phyloP scores from a whole-genome alignment of 2,113 vertebrate species.

The Columba janthina region DNA sequence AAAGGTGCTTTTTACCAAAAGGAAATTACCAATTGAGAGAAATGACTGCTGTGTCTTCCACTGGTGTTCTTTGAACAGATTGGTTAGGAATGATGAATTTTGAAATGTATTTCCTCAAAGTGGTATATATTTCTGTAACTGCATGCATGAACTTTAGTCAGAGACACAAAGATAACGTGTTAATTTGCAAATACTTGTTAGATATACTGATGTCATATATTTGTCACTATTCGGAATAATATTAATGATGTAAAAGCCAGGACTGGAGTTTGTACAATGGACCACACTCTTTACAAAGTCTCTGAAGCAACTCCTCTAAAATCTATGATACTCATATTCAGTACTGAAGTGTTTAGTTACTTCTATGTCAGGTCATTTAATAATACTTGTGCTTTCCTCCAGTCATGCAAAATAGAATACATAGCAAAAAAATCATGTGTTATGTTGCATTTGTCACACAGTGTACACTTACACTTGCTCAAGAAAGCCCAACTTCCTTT shows the following conservation, averaged over 20 bases:
- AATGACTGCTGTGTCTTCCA: neutral
- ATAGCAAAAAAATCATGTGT: fast-evolving
- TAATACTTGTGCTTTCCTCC: neutral
- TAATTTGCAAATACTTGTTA: neutral
- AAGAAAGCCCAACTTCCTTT: neutral
- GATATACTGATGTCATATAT: neutral
- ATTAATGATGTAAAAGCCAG: neutral
- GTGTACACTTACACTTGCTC: neutral
- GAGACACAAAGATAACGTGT: neutral
- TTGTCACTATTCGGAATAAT: neutral
- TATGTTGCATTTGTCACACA: neutral
- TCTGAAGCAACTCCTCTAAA: neutral
- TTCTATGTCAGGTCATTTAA: neutral
- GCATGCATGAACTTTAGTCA: neutral
- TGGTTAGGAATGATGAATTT: neutral
- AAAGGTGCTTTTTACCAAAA: neutral
- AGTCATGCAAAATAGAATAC: neutral
- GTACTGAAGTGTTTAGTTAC: neutral
- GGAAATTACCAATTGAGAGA: neutral
- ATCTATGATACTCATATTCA: neutral
- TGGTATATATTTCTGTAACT: neutral
- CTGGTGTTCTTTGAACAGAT: neutral
- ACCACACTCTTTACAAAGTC: neutral
- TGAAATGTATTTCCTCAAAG: neutral
- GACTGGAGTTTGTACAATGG: neutral